Evolutionary conservation across 2,113 vertebrate genomes (phyloP).

Genomic region (Madoqua kirkii): DNA sequence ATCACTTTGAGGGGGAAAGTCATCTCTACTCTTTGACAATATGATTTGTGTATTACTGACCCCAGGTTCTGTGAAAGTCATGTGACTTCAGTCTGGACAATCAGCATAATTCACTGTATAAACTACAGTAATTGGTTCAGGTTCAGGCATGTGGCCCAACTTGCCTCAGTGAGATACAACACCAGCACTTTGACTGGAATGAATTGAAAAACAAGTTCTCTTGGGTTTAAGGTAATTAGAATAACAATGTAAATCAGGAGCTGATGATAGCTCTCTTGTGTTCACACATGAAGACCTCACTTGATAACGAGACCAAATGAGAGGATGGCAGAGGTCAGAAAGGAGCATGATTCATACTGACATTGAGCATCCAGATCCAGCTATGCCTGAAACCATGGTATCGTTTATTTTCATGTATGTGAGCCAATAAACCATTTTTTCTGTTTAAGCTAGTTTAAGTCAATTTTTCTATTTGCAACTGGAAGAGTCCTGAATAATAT

Average conservation of each 20-base stretch:
- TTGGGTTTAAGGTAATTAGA: not conserved
- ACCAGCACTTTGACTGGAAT: not conserved
- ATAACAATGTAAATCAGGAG: not conserved
- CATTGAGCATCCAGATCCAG: not conserved
- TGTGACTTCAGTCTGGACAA: not conserved
- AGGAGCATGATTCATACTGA: not conserved
- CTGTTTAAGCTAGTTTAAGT: not conserved
- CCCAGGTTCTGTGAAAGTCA: not conserved
- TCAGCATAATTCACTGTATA: not conserved
- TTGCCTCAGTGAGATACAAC: not conserved
- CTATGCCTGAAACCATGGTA: not conserved
- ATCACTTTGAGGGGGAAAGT: not conserved
- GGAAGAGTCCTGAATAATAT: not conserved
- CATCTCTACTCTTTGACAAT: not conserved
- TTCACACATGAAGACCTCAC: not conserved
- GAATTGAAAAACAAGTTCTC: not conserved
- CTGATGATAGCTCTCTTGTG: not conserved
- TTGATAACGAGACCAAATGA: not conserved
- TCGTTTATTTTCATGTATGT: not conserved
- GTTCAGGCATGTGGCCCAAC: not conserved
- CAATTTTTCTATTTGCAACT: not conserved
- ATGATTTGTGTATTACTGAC: not conserved
- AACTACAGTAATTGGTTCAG: not conserved
- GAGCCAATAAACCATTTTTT: not conserved
- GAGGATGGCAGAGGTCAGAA: not conserved